Evolutionary conservation across 2,113 vertebrate species (phyloP).

Genomic region (Muntiacus reevesi): DNA sequence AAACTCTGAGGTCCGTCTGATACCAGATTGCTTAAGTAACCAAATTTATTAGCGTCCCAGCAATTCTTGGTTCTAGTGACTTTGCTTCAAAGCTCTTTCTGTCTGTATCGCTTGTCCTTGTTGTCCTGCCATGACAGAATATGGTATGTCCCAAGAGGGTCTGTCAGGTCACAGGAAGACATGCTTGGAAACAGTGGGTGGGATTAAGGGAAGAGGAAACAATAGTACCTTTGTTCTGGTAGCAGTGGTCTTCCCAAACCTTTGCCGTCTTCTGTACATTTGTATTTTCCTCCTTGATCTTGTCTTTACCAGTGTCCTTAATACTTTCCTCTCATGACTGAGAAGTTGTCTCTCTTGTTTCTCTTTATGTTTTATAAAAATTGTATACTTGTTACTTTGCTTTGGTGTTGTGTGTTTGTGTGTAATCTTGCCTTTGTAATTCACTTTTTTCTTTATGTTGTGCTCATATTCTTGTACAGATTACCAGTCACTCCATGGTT

Average conservation of each 20-base stretch:
- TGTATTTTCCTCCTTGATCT: not conserved
- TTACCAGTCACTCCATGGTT: not conserved
- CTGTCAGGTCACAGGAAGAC: not conserved
- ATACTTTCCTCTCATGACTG: not conserved
- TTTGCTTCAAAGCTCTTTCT: not conserved
- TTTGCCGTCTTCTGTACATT: not conserved
- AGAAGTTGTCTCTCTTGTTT: slow-evolving; percentile 8
- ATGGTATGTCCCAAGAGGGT: not conserved
- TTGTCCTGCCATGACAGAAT: not conserved
- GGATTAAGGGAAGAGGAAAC: not conserved
- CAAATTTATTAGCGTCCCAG: not conserved
- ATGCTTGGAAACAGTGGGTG: not conserved
- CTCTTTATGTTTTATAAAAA: not conserved
- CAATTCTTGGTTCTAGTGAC: not conserved
- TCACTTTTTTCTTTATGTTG: not conserved
- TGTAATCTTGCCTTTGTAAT: not conserved
- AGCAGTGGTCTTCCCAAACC: not conserved
- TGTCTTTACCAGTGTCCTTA: not conserved
- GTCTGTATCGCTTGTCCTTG: not conserved
- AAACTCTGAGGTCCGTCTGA: not conserved
- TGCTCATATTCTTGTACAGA: not conserved
- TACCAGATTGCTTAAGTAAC: not conserved
- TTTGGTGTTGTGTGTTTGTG: not conserved
- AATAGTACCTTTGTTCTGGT: not conserved
- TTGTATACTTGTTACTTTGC: not conserved